These are phyloP conservation scores for Ectobius pallidus DNA, from an alignment of 2,888 invertebrate species.

Conservation along the genomic window DNA sequence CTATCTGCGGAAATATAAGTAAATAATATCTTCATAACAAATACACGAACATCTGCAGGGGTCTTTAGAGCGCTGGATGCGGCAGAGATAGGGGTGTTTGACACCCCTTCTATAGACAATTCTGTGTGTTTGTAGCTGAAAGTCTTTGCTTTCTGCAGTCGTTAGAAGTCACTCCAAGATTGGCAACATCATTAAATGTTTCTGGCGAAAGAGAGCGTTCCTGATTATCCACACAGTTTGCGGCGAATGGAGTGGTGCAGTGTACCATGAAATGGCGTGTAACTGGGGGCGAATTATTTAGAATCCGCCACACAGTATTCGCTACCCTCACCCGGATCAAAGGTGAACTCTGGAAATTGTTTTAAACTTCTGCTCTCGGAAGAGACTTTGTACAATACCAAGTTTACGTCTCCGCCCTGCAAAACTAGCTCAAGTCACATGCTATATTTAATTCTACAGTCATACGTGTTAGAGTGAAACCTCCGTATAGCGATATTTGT, in stretches of 20 bases:
- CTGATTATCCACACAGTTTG: conserved; percentile 42
- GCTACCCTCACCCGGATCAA: conserved; percentile 34
- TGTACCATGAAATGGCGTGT: conserved; percentile 39
- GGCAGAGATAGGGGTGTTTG: neutral
- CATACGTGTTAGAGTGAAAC: too few species aligned
- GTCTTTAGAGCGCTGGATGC: too few species aligned
- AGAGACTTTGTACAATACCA: conserved; percentile 25
- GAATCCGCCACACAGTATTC: conserved; percentile 25
- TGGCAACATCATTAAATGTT: conserved; percentile 45
- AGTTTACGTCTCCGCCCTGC: too few species aligned
- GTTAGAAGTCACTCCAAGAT: conserved; percentile 42
- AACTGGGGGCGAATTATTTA: conserved; percentile 38
- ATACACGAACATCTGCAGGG: too few species aligned
- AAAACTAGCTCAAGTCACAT: too few species aligned
- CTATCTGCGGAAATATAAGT: too few species aligned
- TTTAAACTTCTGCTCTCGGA: conserved; percentile 30
- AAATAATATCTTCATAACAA: too few species aligned
- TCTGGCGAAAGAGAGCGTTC: conserved; percentile 35
- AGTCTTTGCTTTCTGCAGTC: conserved; percentile 27
- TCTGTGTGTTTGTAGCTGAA: conserved; percentile 10
- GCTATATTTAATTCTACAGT: too few species aligned
- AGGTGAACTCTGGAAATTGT: conserved; percentile 39
- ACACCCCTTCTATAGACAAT: conserved; percentile 12
- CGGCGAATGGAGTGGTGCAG: conserved; percentile 32
- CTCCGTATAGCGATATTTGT: too few species aligned